Evolutionary conservation across 2,888 invertebrate species (phyloP).

Genomic region (Thera britannica): DNA sequence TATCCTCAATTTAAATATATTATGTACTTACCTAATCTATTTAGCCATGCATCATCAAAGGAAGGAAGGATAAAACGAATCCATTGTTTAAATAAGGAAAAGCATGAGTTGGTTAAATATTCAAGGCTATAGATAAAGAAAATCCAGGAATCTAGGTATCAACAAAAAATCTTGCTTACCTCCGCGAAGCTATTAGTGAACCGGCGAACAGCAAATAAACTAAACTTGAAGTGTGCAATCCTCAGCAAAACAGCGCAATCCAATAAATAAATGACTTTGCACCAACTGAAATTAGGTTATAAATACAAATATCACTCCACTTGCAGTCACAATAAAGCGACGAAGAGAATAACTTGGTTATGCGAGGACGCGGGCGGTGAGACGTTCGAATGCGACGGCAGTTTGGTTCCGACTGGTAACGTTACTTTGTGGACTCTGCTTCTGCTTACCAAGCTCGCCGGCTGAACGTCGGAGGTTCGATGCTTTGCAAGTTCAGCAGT

Average conservation of each 20-base stretch:
- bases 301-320: constrained; percentile 69
- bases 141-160: constrained; percentile 41
- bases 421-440: constrained; percentile 4
- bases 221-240: constrained; percentile 54
- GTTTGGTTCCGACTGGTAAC: constrained; percentile 57
- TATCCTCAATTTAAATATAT: background rate
- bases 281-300: constrained; percentile 42
- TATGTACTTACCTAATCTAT: too few species aligned
- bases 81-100: background rate
- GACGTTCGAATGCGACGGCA: constrained; percentile 60
- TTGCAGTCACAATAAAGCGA: constrained; percentile 71
- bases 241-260: constrained; percentile 51
- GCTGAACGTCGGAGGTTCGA: background rate
- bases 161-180: constrained; percentile 71
- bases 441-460: constrained; percentile 6
- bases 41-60: background rate
- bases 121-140: constrained; percentile 39
- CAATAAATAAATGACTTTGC: constrained; percentile 39
- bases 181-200: constrained; percentile 71
- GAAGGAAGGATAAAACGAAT: background rate
- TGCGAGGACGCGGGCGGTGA: constrained; percentile 50
- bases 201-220: constrained; percentile 68
- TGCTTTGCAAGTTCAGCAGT: constrained; percentile 11
- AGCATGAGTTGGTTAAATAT: constrained; percentile 12
- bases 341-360: constrained; percentile 71